Conservation (phyloP, 2,888 invertebrate genomes). For the Salticus scenicus region DNA sequence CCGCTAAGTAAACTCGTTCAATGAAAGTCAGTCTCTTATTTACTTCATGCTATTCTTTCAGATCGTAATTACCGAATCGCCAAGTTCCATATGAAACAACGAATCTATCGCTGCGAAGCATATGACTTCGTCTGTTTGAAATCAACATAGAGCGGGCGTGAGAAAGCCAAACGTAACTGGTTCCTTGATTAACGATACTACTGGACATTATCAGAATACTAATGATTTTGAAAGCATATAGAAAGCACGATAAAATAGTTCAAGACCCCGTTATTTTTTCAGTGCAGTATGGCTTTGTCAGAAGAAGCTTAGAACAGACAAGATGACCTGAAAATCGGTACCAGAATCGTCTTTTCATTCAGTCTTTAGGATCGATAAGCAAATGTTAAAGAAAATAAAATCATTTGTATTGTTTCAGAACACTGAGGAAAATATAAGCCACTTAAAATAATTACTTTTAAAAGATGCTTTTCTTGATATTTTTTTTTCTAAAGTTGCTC, state of each 20-base stretch:
- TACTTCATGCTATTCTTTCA: too few relatives aligned
- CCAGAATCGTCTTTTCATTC: too few relatives aligned
- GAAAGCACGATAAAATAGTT: neutral
- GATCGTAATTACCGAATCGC: too few relatives aligned
- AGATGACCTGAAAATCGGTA: neutral
- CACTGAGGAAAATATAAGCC: neutral
- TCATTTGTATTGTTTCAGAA: neutral
- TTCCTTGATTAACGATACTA: neutral
- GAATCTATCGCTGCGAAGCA: too few relatives aligned
- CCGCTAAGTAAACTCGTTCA: too few relatives aligned
- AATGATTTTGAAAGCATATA: neutral
- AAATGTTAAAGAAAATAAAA: too few relatives aligned
- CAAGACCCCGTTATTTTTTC: neutral
- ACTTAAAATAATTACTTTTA: neutral
- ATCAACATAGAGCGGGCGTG: neutral
- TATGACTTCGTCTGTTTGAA: too few relatives aligned
- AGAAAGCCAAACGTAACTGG: neutral
- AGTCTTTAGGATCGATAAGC: too few relatives aligned
- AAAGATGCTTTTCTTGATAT: neutral
- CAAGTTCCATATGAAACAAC: too few relatives aligned
- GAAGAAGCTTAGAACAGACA: neutral
- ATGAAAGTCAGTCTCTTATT: too few relatives aligned
- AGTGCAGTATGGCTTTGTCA: neutral
- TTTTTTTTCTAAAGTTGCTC: too few relatives aligned
- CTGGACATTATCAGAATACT: neutral